Evolutionary conservation across 2,888 invertebrate species (phyloP).

Genomic region (Pandemis cinnamomeana): DNA sequence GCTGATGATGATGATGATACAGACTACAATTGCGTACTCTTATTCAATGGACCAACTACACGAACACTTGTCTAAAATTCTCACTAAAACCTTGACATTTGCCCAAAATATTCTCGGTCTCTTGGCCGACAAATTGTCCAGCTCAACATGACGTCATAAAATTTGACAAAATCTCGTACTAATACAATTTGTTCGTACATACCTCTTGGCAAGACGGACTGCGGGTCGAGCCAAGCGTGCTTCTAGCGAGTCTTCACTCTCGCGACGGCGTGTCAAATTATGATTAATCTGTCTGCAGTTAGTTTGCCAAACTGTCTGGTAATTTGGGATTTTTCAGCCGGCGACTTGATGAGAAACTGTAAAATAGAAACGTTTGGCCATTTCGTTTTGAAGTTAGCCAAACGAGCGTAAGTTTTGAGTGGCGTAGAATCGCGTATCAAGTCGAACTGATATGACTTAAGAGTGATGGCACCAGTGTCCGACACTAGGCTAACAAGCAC

Average conservation of each 20-base stretch:
- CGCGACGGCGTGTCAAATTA: constrained; percentile 29
- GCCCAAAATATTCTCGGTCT: background rate
- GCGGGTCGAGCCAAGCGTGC: constrained; percentile 2
- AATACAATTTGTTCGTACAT: constrained; percentile 9
- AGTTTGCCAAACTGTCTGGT: constrained; percentile 31
- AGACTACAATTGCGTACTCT: too few relatives aligned
- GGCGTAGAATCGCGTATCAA: too few relatives aligned
- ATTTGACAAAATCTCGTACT: constrained; percentile 4
- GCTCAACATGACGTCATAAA: background rate
- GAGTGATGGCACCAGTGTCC: too few relatives aligned
- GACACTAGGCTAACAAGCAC: too few relatives aligned
- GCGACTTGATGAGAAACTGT: background rate
- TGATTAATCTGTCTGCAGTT: constrained; percentile 26
- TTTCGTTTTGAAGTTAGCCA: background rate
- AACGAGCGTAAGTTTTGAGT: too few relatives aligned
- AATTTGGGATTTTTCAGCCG: constrained; percentile 9
- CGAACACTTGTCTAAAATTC: too few relatives aligned
- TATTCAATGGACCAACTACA: too few relatives aligned
- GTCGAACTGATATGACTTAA: too few relatives aligned
- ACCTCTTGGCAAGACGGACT: constrained; percentile 13
- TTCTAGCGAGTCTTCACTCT: constrained; percentile 1
- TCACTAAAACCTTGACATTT: background rate
- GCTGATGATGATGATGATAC: too few relatives aligned
- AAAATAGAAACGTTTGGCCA: background rate
- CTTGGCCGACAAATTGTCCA: background rate